These are phyloP conservation scores for Micropoecilia bifurca DNA, from an alignment of 2,797 vertebrate genomes.

Conservation along the genomic window DNA sequence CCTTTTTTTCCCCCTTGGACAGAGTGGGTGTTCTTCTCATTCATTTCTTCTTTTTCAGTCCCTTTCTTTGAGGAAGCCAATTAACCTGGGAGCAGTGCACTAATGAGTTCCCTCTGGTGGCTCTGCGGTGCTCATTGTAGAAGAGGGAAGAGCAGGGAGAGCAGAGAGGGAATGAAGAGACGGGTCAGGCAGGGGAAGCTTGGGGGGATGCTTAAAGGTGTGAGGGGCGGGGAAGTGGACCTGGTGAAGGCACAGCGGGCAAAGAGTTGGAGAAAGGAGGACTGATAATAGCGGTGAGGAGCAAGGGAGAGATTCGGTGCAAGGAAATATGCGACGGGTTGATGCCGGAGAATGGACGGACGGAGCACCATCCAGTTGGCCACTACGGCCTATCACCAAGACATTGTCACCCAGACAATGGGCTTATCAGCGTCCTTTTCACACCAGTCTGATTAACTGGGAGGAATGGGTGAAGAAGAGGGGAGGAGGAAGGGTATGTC, in stretches of 20 bases:
- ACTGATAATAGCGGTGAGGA: constrained; percentile 52
- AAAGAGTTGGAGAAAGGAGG: constrained; percentile 60
- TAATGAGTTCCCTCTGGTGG: constrained; percentile 92
- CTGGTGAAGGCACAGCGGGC: constrained; percentile 62
- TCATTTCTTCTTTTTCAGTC: constrained; percentile 74
- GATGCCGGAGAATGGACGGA: constrained; percentile 69
- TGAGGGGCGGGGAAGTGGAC: constrained; percentile 37
- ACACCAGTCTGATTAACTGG: constrained; percentile 95
- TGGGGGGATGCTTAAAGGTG: constrained; percentile 38
- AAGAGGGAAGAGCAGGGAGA: constrained; percentile 63
- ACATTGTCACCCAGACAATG: constrained; percentile 94
- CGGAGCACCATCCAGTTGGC: constrained; percentile 81
- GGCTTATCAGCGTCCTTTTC: constrained; percentile 95
- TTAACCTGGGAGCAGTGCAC: constrained; percentile 90
- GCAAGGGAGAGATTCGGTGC: constrained; percentile 42
- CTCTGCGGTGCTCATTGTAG: constrained; percentile 85
- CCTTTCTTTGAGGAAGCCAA: constrained; percentile 85
- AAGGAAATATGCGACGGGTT: constrained; percentile 68
- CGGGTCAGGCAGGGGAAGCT: constrained; percentile 64
- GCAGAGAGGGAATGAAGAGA: constrained; percentile 55
- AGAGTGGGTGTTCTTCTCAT: constrained; percentile 79
- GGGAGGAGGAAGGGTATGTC: constrained; percentile 89
- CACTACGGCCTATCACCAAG: constrained; percentile 87
- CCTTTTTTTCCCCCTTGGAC: constrained; percentile 74
- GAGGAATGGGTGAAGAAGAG: constrained; percentile 85